Conservation (phyloP, 2,113 vertebrate species). For the Pachyramphus minor region DNA sequence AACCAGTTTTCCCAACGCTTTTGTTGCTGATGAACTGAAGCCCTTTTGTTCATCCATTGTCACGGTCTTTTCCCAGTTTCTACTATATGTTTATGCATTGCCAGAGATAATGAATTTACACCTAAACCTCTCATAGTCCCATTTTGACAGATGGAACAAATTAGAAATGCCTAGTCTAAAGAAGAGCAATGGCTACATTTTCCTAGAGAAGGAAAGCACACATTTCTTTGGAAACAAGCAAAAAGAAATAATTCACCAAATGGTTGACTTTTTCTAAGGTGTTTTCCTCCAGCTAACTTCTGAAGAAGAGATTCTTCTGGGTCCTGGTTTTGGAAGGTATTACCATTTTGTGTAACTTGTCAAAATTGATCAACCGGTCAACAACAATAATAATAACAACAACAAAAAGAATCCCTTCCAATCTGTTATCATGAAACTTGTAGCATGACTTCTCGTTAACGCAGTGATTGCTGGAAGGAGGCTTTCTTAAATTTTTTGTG, state of each 20-base stretch:
- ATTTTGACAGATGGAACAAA: conserved; percentile 85
- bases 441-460: conserved; percentile 48
- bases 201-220: conserved; percentile 46
- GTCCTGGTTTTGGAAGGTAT: neutral
- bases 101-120: conserved; percentile 87
- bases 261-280: neutral
- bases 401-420: neutral
- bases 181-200: conserved; percentile 67
- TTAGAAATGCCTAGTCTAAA: conserved; percentile 76
- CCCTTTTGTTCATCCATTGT: conserved; percentile 86
- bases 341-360: conserved; percentile 37
- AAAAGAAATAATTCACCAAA: neutral
- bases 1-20: conserved; percentile 90
- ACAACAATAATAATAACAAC: neutral
- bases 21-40: conserved; percentile 92
- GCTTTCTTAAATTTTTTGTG: conserved; percentile 36
- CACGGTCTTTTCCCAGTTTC: conserved; percentile 78
- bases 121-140: conserved; percentile 79
- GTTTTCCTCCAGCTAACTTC: neutral
- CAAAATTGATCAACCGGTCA: neutral
- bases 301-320: neutral
- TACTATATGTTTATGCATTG: conserved; percentile 81
- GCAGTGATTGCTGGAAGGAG: conserved; percentile 17
- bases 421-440: conserved; percentile 65
- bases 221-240: conserved; percentile 54